phyloP scores from a whole-genome alignment of 1,140 invertebrate species.

The Drosophila takahashii region DNA sequence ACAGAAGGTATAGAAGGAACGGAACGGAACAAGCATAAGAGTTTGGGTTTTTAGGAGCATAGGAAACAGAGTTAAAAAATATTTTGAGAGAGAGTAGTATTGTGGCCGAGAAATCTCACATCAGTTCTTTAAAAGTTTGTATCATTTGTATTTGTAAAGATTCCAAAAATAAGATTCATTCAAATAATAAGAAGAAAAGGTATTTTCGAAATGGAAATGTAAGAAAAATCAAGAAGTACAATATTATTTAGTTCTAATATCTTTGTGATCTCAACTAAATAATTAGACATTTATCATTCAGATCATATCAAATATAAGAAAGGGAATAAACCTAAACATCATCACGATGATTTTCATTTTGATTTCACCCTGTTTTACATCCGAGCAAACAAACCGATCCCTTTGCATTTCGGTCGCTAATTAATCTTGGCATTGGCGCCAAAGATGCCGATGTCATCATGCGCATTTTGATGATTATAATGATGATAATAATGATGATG shows the following conservation, averaged over 20 bases:
- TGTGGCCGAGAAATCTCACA: not conserved
- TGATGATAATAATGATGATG: slow-evolving; percentile 9
- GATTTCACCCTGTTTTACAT: not conserved
- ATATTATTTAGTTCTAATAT: not conserved
- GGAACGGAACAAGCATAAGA: not conserved
- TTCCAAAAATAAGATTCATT: not conserved
- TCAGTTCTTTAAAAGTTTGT: not conserved
- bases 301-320: not conserved
- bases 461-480: slow-evolving; percentile 1
- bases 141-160: not conserved
- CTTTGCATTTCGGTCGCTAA: slow-evolving; percentile 49
- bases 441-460: slow-evolving; percentile 23
- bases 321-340: not conserved
- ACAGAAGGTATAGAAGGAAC: not conserved
- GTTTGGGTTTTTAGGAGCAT: not conserved
- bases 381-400: not conserved
- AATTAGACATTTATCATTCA: too few relatives aligned
- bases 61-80: not conserved
- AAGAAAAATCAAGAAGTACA: not conserved
- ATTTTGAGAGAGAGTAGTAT: not conserved
- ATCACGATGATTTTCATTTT: not conserved
- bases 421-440: slow-evolving; percentile 77
- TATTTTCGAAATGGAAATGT: too few relatives aligned
- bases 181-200: not conserved
- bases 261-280: not conserved